Evolutionary conservation across 2,888 invertebrate species (phyloP).

Genomic region (Tricholauxania praeusta): DNA sequence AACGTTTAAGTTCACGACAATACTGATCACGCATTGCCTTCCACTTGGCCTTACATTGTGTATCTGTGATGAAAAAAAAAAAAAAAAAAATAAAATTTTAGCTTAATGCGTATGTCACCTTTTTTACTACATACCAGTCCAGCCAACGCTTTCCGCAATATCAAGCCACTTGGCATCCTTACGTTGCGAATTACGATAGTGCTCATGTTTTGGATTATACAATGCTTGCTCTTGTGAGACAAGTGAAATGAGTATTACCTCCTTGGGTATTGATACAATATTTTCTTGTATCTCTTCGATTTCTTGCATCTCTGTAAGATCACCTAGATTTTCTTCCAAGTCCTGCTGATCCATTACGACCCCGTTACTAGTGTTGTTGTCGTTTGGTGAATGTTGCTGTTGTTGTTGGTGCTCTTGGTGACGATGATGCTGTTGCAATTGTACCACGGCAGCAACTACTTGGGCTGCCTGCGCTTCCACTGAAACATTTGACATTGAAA

Average conservation of each 20-base stretch:
- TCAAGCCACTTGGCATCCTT: constrained; percentile 62
- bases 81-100: background rate
- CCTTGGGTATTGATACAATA: constrained; percentile 56
- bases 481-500: constrained; percentile 39
- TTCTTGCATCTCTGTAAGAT: constrained; percentile 48
- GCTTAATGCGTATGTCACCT: background rate
- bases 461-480: constrained; percentile 41
- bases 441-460: constrained; percentile 22
- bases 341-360: constrained; percentile 44
- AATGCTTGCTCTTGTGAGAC: constrained; percentile 62
- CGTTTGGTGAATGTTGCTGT: constrained; percentile 22
- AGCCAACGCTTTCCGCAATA: constrained; percentile 59
- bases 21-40: constrained; percentile 65
- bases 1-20: constrained; percentile 63
- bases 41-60: constrained; percentile 64
- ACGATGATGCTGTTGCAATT: constrained; percentile 15
- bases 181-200: constrained; percentile 59
- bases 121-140: constrained; percentile 55
- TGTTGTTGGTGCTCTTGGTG: constrained; percentile 24
- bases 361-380: constrained; percentile 11
- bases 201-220: constrained; percentile 62
- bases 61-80: constrained; percentile 49
- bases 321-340: constrained; percentile 51
- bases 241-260: constrained; percentile 59
- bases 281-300: constrained; percentile 49